Conservation (phyloP, 2,797 vertebrate species). For the Smutsia gigantea region DNA sequence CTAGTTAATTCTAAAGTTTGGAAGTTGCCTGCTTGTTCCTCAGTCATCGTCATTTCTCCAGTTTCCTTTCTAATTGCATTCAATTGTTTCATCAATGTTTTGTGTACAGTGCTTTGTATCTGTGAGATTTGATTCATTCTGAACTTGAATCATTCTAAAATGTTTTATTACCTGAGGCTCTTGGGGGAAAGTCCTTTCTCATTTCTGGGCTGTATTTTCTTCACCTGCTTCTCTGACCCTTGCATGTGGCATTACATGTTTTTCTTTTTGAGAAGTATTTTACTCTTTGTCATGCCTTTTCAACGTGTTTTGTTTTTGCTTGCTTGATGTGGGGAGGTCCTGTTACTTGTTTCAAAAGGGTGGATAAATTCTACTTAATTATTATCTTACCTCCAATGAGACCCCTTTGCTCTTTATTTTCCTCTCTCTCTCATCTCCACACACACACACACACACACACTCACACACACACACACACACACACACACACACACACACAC, state of each 20-base stretch:
- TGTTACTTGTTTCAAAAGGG: not conserved
- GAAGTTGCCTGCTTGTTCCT: not conserved
- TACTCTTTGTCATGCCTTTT: not conserved
- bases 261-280: not conserved
- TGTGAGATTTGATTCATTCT: not conserved
- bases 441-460: no score
- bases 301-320: not conserved
- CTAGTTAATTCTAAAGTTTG: not conserved
- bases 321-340: no score
- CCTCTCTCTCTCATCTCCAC: not conserved
- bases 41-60: not conserved
- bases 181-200: not conserved
- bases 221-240: no score
- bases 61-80: not conserved
- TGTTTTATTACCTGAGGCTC: not conserved
- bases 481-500: no score
- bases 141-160: not conserved
- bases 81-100: not conserved
- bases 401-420: not conserved
- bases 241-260: not conserved
- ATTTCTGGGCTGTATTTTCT: not conserved
- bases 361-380: not conserved
- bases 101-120: not conserved
- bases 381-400: not conserved
- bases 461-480: no score